Conservation (phyloP, 2,797 vertebrate species). For the Rhadinocentrus ornatus region DNA sequence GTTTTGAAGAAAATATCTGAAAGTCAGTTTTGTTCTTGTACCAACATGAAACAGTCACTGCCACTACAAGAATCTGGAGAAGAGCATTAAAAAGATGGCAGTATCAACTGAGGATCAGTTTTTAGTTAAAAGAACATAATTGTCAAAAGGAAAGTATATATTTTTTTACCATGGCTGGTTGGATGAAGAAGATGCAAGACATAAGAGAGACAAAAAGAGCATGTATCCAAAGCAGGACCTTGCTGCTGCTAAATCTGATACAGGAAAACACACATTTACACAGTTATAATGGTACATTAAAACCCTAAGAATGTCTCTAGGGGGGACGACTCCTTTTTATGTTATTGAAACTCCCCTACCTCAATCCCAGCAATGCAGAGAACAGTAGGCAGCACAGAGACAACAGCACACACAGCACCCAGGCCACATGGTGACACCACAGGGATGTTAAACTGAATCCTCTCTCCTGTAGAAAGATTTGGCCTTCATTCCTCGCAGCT, state of each 20-base stretch:
- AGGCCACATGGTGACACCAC: conserved; percentile 71
- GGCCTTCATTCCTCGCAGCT: background rate
- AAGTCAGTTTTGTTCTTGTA: conserved; percentile 57
- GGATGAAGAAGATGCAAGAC: conserved; percentile 81
- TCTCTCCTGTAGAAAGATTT: background rate
- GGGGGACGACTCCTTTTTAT: background rate
- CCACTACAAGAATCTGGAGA: conserved; percentile 79
- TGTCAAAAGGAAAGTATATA: background rate
- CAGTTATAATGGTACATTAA: background rate
- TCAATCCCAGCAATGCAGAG: conserved; percentile 78
- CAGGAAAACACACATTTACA: conserved; percentile 22
- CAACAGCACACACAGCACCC: conserved; percentile 75
- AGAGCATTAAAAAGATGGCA: background rate
- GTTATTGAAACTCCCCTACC: conserved; percentile 64
- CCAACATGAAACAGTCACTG: conserved; percentile 75
- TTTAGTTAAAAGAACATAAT: background rate
- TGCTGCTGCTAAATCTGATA: conserved; percentile 79
- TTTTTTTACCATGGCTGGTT: conserved; percentile 82
- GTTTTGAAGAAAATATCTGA: conserved; percentile 48
- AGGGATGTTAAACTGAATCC: conserved; percentile 16
- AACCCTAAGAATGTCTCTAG: background rate
- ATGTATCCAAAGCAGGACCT: conserved; percentile 81
- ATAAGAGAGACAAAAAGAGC: conserved; percentile 82
- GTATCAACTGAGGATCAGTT: background rate
- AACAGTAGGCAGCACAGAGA: conserved; percentile 67